Evolutionary conservation across 2,888 invertebrate species (phyloP).

Genomic region (Apotomis capreana): DNA sequence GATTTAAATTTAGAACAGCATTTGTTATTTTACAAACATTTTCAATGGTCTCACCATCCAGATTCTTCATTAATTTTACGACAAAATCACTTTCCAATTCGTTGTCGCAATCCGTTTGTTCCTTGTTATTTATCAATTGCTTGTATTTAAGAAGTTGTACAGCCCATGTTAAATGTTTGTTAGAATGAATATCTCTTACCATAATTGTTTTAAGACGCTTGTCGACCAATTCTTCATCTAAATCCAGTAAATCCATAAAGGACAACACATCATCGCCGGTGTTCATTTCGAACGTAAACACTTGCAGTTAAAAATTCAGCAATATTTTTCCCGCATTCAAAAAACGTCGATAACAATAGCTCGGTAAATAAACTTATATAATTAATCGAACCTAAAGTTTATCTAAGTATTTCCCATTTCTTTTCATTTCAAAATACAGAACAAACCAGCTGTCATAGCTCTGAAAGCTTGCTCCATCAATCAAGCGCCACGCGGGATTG

Average conservation of each 20-base stretch:
- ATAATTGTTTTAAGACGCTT: constrained; percentile 65
- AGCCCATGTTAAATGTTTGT: constrained; percentile 62
- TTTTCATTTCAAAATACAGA: constrained; percentile 15
- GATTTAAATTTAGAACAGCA: constrained; percentile 62
- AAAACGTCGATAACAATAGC: not conserved
- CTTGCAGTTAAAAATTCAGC: not conserved
- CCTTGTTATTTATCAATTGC: constrained; percentile 67
- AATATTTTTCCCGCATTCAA: not conserved
- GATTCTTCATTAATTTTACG: constrained; percentile 58
- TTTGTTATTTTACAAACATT: constrained; percentile 64
- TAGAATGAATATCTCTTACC: constrained; percentile 55
- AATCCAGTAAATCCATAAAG: constrained; percentile 71
- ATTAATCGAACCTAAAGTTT: not conserved
- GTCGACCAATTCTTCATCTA: constrained; percentile 74
- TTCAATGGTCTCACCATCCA: constrained; percentile 58
- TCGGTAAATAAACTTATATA: not conserved
- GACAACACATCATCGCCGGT: constrained; percentile 56
- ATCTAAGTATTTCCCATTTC: constrained; percentile 7
- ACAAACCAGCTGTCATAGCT: constrained; percentile 16
- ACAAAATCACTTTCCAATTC: constrained; percentile 65
- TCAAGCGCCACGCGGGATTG: constrained; percentile 29
- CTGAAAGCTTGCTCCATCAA: not conserved
- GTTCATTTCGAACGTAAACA: constrained; percentile 50
- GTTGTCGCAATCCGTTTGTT: constrained; percentile 71
- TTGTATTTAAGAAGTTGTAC: constrained; percentile 72